Base-by-base conservation (phyloP, 2,888 invertebrate species). In the Amphipyra tragopoginis region DNA sequence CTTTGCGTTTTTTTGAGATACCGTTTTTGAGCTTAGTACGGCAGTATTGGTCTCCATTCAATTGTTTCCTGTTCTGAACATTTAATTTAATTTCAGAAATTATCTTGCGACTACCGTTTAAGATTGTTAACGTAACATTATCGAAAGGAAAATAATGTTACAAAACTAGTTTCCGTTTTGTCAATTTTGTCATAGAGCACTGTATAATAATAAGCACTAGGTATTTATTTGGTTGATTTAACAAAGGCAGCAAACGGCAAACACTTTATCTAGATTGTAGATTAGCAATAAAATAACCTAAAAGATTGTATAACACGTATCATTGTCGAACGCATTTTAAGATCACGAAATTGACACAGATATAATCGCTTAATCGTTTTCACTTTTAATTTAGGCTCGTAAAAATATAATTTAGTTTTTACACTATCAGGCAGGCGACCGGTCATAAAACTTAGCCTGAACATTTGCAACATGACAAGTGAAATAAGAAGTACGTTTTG, bases 271-370 rank as follows among this genome's bases (percentile, higher is more conserved):
- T 42, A 42, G 45, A 15, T 15, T 43, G 9, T 65, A 39, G 64
- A 65, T 52, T 39, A 29, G 57, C 65, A 42, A 47, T n/a, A 34
- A n/a, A 43, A 53, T 40, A 75, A 52, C 43, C 34, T 47, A 38
- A 59, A 45, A 29, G 11, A 54, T 79, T 75, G 39, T 43, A 39
- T 61, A 66, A 72, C 14, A 43, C 26, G 55, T 52, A 60, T 60
- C 51, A 56, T 57, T 63, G 67, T 56, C 47, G 59, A 66, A 63
- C 45, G 70, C 4, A 29, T 51, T 56, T 60, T 42, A 44, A n/a
- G 67, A 63, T 76, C 59, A 61, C 67, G 56, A 64, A 67, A 56
- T 55, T 73, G 65, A 74, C 56, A 65, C 47, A 68, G 63, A 49
- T 61, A 44, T 45, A 44, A 44, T 34, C 56, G 50, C 11, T 57